Conservation (phyloP, 2,888 invertebrate species). For the Neoaliturus tenellus region DNA sequence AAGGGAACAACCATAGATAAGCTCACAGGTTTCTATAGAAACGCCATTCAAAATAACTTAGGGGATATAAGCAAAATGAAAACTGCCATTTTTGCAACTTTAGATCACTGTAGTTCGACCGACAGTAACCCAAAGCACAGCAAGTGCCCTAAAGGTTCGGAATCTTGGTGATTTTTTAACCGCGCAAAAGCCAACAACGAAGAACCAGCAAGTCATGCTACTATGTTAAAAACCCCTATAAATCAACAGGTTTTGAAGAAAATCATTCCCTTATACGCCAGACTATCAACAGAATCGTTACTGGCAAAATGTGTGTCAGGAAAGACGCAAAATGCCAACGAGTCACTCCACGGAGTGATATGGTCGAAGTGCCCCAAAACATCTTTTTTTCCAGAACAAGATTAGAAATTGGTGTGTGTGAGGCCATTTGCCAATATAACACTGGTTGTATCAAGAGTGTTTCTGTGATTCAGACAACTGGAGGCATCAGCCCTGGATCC, state of each 20-base stretch:
- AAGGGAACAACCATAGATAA: constrained; percentile 12
- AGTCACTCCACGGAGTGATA: too few relatives aligned
- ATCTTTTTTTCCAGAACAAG: constrained; percentile 20
- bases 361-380: constrained; percentile 43
- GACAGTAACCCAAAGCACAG: background rate
- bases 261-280: background rate
- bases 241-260: background rate
- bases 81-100: constrained; percentile 34
- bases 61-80: background rate
- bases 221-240: background rate
- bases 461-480: background rate
- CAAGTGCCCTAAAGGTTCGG: background rate
- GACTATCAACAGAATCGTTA: background rate
- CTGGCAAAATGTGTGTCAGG: background rate
- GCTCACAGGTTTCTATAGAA: constrained; percentile 28
- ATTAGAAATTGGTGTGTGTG: constrained; percentile 4
- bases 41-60: constrained; percentile 24
- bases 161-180: constrained; percentile 38
- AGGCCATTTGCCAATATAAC: constrained; percentile 38
- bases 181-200: background rate
- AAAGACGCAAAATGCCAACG: background rate
- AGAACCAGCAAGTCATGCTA: background rate
- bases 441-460: constrained; percentile 14
- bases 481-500: constrained; percentile 12
- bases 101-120: constrained; percentile 19